phyloP scores from a whole-genome alignment of 2,888 invertebrate genomes.

The Aproaerema taeniolella region DNA sequence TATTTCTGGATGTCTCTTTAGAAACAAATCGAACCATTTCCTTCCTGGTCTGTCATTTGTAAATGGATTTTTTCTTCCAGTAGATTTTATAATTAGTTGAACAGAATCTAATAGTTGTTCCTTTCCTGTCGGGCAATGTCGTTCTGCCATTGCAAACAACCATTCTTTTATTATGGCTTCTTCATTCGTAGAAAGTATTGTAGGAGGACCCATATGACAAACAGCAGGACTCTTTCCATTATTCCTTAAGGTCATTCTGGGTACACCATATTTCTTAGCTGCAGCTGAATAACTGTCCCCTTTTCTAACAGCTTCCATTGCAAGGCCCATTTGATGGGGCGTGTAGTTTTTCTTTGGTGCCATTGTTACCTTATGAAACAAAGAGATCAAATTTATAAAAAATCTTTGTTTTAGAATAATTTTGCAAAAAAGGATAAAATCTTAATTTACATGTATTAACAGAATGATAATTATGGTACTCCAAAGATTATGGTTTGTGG shows the following conservation, averaged over 20 bases:
- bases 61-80: slow-evolving; percentile 3
- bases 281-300: not conserved
- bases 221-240: slow-evolving; percentile 12
- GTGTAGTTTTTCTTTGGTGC: not conserved
- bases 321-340: not conserved
- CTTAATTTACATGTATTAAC: too few species aligned
- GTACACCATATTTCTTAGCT: not conserved
- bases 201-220: slow-evolving; percentile 14
- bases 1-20: slow-evolving; percentile 9
- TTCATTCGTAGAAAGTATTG: slow-evolving; percentile 10
- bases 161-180: slow-evolving; percentile 12
- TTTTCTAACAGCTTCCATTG: not conserved
- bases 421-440: too few species aligned
- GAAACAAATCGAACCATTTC: slow-evolving; percentile 7
- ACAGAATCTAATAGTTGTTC: slow-evolving; percentile 6
- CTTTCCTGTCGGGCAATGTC: slow-evolving; percentile 4
- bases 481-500: too few species aligned
- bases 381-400: not conserved
- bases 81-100: not conserved
- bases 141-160: slow-evolving; percentile 10
- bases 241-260: slow-evolving; percentile 17
- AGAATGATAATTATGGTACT: not conserved
- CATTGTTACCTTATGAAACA: not conserved
- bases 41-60: slow-evolving; percentile 1
- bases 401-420: not conserved